These are phyloP conservation scores for Mesembrinibis cayennensis DNA, from an alignment of 2,113 vertebrate genomes.

Conservation along the genomic window DNA sequence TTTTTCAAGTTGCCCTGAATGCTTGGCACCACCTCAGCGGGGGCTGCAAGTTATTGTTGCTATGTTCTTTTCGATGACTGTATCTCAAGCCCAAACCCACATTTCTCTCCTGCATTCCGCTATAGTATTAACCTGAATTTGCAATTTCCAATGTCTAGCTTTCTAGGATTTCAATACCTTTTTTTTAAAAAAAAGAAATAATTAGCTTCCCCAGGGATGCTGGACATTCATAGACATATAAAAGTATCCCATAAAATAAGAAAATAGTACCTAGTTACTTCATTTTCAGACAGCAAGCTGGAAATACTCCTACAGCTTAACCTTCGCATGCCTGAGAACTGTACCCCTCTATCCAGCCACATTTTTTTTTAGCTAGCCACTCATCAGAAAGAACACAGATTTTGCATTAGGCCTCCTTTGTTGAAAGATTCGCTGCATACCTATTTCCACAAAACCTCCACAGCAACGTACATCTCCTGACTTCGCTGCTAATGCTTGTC, in stretches of 20 bases:
- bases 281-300: background rate
- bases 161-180: background rate
- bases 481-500: background rate
- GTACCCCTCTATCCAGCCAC: background rate
- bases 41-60: background rate
- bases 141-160: background rate
- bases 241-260: background rate
- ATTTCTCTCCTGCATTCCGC: background rate
- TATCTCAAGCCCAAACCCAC: background rate
- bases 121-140: background rate
- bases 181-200: background rate
- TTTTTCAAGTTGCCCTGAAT: background rate
- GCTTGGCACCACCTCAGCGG: background rate
- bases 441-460: background rate
- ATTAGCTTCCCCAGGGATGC: background rate
- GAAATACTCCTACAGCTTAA: background rate
- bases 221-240: background rate
- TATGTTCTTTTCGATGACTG: rapidly evolving
- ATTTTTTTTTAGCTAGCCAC: background rate
- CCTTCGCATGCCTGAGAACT: background rate
- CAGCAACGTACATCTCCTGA: background rate
- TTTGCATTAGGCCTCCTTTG: background rate
- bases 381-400: background rate
- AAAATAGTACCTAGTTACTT: background rate
- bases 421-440: background rate